Percentiles rank a stretch among this genome's conserved stretches.
phyloP scores from a whole-genome alignment of 2,797 vertebrate species.

The Heliangelus exortis region DNA sequence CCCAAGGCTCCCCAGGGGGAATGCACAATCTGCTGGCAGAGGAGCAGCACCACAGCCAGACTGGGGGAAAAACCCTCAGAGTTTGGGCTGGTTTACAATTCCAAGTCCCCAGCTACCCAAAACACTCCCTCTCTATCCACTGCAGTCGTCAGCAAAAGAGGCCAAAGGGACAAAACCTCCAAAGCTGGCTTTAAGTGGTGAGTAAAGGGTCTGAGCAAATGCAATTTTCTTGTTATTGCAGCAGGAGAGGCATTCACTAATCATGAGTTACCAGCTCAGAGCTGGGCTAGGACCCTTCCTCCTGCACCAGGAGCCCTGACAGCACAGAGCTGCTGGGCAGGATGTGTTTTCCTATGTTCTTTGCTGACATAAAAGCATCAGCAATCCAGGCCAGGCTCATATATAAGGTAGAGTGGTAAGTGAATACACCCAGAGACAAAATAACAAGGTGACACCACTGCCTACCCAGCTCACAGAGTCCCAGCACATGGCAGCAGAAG shows the following conservation, averaged over 20 bases:
- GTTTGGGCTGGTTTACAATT: not conserved
- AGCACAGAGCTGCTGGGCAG: not conserved
- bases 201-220: not conserved
- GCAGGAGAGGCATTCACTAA: not conserved
- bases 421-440: not conserved
- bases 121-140: not conserved
- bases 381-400: not conserved
- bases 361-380: not conserved
- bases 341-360: not conserved
- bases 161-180: not conserved
- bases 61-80: fast-evolving
- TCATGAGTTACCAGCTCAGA: not conserved
- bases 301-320: not conserved
- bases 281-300: not conserved
- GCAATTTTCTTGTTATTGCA: not conserved
- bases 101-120: not conserved
- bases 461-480: not conserved
- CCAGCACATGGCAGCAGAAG: not conserved
- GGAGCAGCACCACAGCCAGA: not conserved
- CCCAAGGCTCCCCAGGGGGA: not conserved
- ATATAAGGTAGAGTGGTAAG: not conserved
- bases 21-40: not conserved
- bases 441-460: not conserved
- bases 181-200: not conserved
- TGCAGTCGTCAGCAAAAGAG: not conserved